Evolutionary conservation across 2,797 vertebrate genomes (phyloP).

Genomic region (Spea hammondii): DNA sequence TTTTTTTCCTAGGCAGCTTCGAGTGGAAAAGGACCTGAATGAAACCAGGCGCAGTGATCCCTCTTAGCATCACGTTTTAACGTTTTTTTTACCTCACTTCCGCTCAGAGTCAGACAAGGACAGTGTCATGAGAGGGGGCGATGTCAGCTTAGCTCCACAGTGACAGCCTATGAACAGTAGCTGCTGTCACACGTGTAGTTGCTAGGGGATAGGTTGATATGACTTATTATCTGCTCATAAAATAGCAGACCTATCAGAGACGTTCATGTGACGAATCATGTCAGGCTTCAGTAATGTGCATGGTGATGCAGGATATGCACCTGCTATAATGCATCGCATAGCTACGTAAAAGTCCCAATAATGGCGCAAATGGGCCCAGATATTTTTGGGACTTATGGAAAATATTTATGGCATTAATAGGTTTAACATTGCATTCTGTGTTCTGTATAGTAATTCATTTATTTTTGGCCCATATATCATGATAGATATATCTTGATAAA

Average conservation of each 20-base stretch:
- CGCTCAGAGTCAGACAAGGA: slow-evolving; percentile 27
- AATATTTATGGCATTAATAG: too few species aligned
- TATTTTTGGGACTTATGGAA: too few species aligned
- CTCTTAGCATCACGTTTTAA: background rate
- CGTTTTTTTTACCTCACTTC: slow-evolving; percentile 14
- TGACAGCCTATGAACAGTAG: background rate
- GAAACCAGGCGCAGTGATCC: slow-evolving; percentile 11
- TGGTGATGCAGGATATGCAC: background rate
- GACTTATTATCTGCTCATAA: background rate
- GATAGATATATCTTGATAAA: too few species aligned
- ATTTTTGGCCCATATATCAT: too few species aligned
- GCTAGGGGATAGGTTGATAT: background rate
- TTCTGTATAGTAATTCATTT: too few species aligned
- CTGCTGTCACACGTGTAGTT: slow-evolving; percentile 3
- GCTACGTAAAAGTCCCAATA: too few species aligned
- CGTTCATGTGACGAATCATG: background rate
- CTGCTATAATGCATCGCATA: too few species aligned
- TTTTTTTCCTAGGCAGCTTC: background rate
- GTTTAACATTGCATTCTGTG: too few species aligned
- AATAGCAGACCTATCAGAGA: background rate
- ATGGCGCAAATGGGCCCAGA: too few species aligned
- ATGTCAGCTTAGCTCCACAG: background rate
- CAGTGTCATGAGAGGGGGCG: slow-evolving; percentile 3
- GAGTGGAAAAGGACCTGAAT: slow-evolving; percentile 12
- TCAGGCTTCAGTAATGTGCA: background rate